Evolutionary conservation across 2,797 vertebrate genomes (phyloP).

Genomic region (Fringilla coelebs): DNA sequence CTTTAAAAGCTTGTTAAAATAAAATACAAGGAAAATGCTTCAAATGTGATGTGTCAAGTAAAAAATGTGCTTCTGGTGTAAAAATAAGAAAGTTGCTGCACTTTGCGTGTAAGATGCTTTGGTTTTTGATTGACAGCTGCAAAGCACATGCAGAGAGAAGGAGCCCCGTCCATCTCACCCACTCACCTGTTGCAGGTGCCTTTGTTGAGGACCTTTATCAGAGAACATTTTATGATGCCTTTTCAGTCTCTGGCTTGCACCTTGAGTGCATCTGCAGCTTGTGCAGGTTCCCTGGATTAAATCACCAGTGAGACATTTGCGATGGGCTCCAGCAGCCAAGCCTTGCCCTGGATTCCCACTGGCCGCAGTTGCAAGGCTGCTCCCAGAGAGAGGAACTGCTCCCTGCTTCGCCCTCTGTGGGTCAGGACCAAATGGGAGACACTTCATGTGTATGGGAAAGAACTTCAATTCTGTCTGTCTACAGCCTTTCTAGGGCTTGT

Average conservation of each 20-base stretch:
- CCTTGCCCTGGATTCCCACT: not conserved
- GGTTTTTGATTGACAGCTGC: not conserved
- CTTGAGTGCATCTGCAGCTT: not conserved
- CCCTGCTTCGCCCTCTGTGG: not conserved
- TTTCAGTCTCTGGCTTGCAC: not conserved
- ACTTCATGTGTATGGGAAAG: not conserved
- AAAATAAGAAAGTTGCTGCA: not conserved
- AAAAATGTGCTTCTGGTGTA: not conserved
- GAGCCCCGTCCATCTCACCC: not conserved
- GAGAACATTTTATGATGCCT: not conserved
- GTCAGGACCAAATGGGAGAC: not conserved
- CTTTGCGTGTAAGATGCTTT: not conserved
- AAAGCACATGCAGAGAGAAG: not conserved
- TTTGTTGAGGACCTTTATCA: not conserved
- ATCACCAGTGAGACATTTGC: not conserved
- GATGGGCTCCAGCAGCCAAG: not conserved
- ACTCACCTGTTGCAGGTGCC: accelerated
- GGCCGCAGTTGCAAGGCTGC: not conserved
- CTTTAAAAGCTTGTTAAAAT: not conserved
- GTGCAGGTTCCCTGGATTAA: not conserved
- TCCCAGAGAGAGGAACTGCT: not conserved
- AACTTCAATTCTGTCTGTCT: not conserved
- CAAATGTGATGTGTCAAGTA: not conserved
- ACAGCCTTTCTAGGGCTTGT: not conserved
- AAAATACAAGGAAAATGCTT: not conserved